Evolutionary conservation across 1,140 invertebrate species (phyloP).

Genomic region (Hesperophylax magnus): DNA sequence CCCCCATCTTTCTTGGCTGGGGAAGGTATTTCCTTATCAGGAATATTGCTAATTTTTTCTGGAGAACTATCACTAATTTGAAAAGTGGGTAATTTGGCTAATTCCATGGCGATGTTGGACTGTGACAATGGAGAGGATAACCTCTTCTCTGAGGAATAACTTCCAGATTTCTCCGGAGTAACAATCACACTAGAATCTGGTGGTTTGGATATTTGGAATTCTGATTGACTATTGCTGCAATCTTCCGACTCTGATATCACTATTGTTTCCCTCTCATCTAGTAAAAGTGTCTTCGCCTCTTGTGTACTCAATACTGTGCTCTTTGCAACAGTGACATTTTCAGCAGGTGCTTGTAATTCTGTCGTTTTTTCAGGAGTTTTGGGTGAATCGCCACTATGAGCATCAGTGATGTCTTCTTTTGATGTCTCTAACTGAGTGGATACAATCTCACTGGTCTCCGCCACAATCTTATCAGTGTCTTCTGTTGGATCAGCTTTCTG

Average conservation of each 20-base stretch:
- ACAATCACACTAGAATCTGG: conserved; percentile 43
- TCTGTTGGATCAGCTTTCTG: background rate
- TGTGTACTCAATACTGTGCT: background rate
- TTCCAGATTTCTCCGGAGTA: conserved; percentile 37
- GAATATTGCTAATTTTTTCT: background rate
- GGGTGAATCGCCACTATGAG: background rate
- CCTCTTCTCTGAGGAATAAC: background rate
- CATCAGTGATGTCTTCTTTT: background rate
- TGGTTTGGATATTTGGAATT: conserved; percentile 40
- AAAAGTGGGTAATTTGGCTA: conserved; percentile 17
- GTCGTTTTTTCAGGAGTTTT: background rate
- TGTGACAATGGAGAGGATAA: background rate
- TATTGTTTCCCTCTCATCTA: conserved; percentile 69
- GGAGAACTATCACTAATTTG: conserved; percentile 25
- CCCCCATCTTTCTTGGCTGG: background rate
- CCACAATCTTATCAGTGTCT: background rate
- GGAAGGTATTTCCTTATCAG: background rate
- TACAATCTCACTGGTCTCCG: background rate
- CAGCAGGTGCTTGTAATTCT: background rate
- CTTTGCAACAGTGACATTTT: background rate
- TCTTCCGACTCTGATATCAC: conserved; percentile 70
- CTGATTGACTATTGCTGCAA: conserved; percentile 61
- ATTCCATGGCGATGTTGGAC: conserved; percentile 1
- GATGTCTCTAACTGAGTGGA: background rate
- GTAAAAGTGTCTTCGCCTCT: background rate